Percentiles rank a stretch among this genome's conserved stretches.
Evolutionary conservation across 2,113 vertebrate genomes (phyloP).

Genomic region (Lasiurus cinereus): DNA sequence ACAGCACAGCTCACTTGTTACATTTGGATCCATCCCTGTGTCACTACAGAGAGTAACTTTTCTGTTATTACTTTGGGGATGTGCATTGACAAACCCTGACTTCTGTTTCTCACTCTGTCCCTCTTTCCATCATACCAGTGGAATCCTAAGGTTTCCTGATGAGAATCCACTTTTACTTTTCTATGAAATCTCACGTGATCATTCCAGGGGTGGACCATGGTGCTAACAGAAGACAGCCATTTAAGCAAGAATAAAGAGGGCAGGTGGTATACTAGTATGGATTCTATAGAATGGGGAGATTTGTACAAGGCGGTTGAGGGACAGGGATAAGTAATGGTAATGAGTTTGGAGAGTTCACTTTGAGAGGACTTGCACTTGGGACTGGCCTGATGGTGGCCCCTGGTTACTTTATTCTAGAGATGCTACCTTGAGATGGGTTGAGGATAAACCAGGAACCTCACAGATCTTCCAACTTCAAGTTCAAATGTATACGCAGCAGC

Average conservation of each 20-base stretch:
- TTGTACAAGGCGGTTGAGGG: accelerated
- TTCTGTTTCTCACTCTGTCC: background rate
- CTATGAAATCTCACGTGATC: background rate
- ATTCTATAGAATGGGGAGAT: background rate
- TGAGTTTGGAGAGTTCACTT: background rate
- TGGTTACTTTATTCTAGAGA: background rate
- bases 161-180: background rate
- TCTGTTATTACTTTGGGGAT: background rate
- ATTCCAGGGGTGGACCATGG: background rate
- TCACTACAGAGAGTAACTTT: background rate
- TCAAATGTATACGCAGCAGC: background rate
- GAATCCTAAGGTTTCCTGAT: background rate
- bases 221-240: background rate
- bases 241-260: background rate
- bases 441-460: background rate
- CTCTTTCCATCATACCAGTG: background rate
- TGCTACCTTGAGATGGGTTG: background rate
- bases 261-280: too few relatives aligned
- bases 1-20: background rate
- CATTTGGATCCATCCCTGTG: background rate
- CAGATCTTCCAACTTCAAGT: background rate
- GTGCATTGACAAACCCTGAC: background rate
- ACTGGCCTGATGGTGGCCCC: background rate
- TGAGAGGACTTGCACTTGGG: background rate
- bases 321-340: background rate